These are phyloP conservation scores for Carapus acus DNA, from an alignment of 2,797 vertebrate species.

Conservation along the genomic window DNA sequence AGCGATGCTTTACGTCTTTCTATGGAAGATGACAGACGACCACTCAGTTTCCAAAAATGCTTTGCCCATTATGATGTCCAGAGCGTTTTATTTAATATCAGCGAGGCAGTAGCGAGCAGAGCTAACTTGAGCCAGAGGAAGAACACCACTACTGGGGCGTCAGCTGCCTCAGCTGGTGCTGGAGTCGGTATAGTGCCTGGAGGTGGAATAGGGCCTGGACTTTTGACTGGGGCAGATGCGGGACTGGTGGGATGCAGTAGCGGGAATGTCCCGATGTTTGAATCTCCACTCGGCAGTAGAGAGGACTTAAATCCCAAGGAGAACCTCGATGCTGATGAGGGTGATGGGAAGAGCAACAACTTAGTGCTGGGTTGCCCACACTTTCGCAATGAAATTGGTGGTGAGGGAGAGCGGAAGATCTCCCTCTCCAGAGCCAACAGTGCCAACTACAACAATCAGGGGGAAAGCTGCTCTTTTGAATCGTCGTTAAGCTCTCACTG, in stretches of 20 bases:
- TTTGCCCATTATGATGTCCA: conserved; percentile 98
- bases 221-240: conserved; percentile 34
- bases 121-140: conserved; percentile 84
- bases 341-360: conserved; percentile 90
- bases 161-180: conserved; percentile 80
- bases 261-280: conserved; percentile 69
- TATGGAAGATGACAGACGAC: conserved; percentile 78
- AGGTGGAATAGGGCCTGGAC: conserved; percentile 28
- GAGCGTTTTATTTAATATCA: conserved; percentile 93
- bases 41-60: conserved; percentile 88
- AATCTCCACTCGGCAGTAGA: conserved; percentile 87
- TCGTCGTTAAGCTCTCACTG: conserved; percentile 96
- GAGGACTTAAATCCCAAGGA: conserved; percentile 95
- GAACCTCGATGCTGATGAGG: conserved; percentile 87
- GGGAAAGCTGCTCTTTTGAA: conserved; percentile 92
- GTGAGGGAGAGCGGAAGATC: conserved; percentile 89
- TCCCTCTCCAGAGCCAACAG: conserved; percentile 88
- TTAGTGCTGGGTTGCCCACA: conserved; percentile 86
- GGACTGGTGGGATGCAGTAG: conserved; percentile 53
- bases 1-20: conserved; percentile 82
- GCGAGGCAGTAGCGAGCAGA: conserved; percentile 85
- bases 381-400: conserved; percentile 95
- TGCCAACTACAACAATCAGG: conserved; percentile 72
- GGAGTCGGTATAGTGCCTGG: conserved; percentile 37
- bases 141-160: conserved; percentile 94